These are phyloP conservation scores for Ctenochaetus hawaiiensis DNA, from an alignment of 2,797 vertebrate species.

Conservation along the genomic window DNA sequence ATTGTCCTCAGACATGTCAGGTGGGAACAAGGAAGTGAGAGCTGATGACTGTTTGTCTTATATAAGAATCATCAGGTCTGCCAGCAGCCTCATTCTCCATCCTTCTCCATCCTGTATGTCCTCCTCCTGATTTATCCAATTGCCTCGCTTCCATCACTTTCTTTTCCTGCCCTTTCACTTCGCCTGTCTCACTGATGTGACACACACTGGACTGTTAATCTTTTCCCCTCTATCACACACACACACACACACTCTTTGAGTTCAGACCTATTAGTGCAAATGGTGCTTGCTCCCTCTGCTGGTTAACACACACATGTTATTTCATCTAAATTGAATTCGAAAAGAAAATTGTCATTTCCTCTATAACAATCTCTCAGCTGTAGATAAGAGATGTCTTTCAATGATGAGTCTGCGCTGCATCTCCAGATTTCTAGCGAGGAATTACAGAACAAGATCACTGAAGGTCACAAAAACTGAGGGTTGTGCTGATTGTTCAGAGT, in stretches of 20 bases:
- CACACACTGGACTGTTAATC: slow-evolving; percentile 29
- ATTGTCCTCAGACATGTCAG: slow-evolving; percentile 61
- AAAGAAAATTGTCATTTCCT: not conserved
- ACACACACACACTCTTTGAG: slow-evolving; percentile 1
- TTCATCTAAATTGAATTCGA: slow-evolving; percentile 38
- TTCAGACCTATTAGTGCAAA: slow-evolving; percentile 35
- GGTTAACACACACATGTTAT: slow-evolving; percentile 45
- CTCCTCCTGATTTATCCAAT: slow-evolving; percentile 42
- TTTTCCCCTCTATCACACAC: slow-evolving; percentile 6
- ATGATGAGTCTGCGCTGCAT: not conserved
- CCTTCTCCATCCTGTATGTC: slow-evolving; percentile 25
- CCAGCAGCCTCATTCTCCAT: slow-evolving; percentile 15
- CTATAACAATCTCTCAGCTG: not conserved
- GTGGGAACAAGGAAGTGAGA: slow-evolving; percentile 35
- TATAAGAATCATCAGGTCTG: slow-evolving; percentile 48
- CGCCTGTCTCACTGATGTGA: slow-evolving; percentile 50
- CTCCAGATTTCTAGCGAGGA: not conserved
- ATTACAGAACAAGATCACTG: slow-evolving; percentile 28
- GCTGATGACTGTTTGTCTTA: slow-evolving; percentile 44
- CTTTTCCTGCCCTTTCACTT: slow-evolving; percentile 33
- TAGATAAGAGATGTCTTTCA: slow-evolving; percentile 1
- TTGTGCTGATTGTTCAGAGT: slow-evolving; percentile 18
- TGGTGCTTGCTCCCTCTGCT: slow-evolving; percentile 78
- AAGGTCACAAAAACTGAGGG: slow-evolving; percentile 18
- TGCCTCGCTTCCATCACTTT: slow-evolving; percentile 46